phyloP scores from a whole-genome alignment of 2,888 invertebrate species.

The Chrysina gloriosa region DNA sequence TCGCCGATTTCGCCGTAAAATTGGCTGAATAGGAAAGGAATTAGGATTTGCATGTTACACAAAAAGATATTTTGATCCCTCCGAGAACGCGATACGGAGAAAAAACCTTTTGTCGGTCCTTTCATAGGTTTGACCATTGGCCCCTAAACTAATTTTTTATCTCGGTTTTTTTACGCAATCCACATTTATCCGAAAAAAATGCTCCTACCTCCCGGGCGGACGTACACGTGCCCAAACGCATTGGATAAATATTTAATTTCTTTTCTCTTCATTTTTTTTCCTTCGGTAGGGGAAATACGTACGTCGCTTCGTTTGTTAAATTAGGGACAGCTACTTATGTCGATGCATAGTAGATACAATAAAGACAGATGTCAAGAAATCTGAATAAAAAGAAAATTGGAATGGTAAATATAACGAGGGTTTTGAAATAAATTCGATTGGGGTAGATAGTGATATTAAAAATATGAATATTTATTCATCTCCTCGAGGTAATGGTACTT shows the following conservation, averaged over 20 bases:
- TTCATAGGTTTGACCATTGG: conserved; percentile 61
- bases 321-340: conserved; percentile 12
- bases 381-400: background rate
- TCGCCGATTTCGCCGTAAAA: conserved; percentile 48
- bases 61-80: conserved; percentile 59
- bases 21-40: conserved; percentile 54
- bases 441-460: no score
- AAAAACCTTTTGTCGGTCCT: conserved; percentile 55
- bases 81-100: conserved; percentile 41
- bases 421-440: no score
- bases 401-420: background rate
- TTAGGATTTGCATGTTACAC: conserved; percentile 56
- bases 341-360: background rate
- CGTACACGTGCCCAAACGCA: conserved; percentile 32
- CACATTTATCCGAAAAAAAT: conserved; percentile 8
- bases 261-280: background rate
- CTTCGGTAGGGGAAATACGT: background rate
- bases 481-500: no score
- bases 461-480: no score
- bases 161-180: conserved; percentile 47
- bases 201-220: background rate
- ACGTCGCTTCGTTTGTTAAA: background rate
- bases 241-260: conserved; percentile 34
- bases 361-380: conserved; percentile 10
- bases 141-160: conserved; percentile 57